Conservation (phyloP, 2,113 vertebrate species). For the Prolemur simus region DNA sequence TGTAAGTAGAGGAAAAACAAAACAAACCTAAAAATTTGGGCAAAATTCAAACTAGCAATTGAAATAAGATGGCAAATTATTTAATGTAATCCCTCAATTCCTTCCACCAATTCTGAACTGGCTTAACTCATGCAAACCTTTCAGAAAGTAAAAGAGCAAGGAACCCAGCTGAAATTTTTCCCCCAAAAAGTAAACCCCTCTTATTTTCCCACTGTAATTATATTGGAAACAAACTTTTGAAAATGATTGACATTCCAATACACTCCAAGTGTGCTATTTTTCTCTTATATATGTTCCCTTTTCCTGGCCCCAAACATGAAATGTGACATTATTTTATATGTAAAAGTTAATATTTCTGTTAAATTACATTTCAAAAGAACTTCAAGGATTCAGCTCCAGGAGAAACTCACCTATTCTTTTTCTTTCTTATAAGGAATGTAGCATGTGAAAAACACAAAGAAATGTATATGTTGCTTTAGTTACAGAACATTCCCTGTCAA, state of each 20-base stretch:
- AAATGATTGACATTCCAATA: slow-evolving; percentile 23
- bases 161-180: background rate
- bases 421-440: slow-evolving; percentile 41
- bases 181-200: background rate
- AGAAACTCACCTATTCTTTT: slow-evolving; percentile 58
- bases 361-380: slow-evolving; percentile 60
- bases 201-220: background rate
- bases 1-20: background rate
- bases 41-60: slow-evolving; percentile 52
- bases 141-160: background rate
- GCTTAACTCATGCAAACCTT: background rate
- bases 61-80: background rate
- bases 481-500: slow-evolving; percentile 69
- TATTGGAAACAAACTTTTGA: background rate
- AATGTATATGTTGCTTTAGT: slow-evolving; percentile 69
- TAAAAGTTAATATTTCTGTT: slow-evolving; percentile 72
- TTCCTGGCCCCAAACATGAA: slow-evolving; percentile 55
- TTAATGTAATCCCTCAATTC: background rate
- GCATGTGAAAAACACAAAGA: slow-evolving; percentile 52
- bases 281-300: background rate
- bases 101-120: slow-evolving; percentile 13
- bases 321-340: slow-evolving; percentile 30
- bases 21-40: slow-evolving; percentile 28
- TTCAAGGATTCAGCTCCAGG: slow-evolving; percentile 49
- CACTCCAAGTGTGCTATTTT: background rate